Evolutionary conservation across 2,797 vertebrate genomes (phyloP), one percentile per base, ranked within the genome.

Genomic region (Fringilla coelebs): DNA sequence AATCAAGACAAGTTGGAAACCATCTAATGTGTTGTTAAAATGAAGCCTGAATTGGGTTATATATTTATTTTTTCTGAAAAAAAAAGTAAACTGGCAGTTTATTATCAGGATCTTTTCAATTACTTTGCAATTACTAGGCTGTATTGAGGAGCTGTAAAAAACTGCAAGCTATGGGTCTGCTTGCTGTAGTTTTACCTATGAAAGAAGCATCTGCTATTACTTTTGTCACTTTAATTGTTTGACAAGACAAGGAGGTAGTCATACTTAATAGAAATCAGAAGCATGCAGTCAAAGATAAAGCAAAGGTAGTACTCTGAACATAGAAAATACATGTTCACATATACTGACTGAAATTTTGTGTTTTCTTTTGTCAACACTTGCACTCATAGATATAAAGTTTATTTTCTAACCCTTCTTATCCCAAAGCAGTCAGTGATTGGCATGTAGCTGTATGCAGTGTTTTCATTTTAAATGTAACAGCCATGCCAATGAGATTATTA

Each of bases 1-100:
- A 97, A 97, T 95, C 96, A 97, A 89, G 96, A 96, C 92, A 92
- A 93, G 70, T 97, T 78, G 85, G 96, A 97, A 95, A 95, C 92
- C 54, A 63, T 97, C 96, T 96, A 92, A 75, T 43, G 67, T 95
- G 85, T 94, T 61, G 24, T 96, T 97, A 97, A 97, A 97, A 82
- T 93, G 87, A 96, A 89, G 65, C 68, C 91, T 92, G 83, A 96
- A 96, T 97, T 91, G 65, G 45, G 71, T 89, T 97, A 93, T 89
- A 24, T 96, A 88, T 97, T 97, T 97, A 62, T 96, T 97, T 97
- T 87, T 55, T 94, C 74, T 91, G 62, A 75, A 86, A 85, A 68
- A 88, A 94, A 88, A 93, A 95, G 61, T 76, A 96, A 97, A 93
- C 78, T 58, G 45, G 71, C 90, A 63, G 77, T 91, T 92, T 97